Conservation (phyloP, 2,888 invertebrate genomes). For the Adineta ricciae region DNA sequence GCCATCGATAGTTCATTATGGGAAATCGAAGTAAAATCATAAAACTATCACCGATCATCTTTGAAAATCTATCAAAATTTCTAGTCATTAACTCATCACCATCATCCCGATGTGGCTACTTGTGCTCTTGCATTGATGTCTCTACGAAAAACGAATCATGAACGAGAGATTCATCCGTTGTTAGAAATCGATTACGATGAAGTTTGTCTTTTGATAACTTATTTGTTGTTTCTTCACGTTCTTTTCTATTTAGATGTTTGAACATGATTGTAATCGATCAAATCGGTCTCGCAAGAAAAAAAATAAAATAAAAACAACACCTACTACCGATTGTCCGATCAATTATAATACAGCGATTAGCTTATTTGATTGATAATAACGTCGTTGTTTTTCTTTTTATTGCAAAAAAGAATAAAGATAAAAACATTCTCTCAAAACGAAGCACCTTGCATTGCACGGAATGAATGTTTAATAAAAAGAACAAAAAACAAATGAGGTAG, state of each 20-base stretch:
- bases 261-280: background rate
- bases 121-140: background rate
- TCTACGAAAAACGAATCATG: background rate
- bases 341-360: background rate
- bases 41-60: background rate
- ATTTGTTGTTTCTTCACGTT: background rate
- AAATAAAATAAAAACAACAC: background rate
- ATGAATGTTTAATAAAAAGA: background rate
- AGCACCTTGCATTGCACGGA: constrained; percentile 4
- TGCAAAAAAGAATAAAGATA: background rate
- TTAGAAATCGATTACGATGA: background rate
- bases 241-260: background rate
- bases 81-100: background rate
- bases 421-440: background rate
- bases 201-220: background rate
- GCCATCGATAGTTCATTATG: constrained; percentile 81
- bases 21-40: constrained; percentile 61
- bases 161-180: background rate
- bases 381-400: background rate
- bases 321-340: background rate
- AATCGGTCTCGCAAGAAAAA: background rate
- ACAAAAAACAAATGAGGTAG: background rate
- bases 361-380: background rate
- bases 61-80: background rate
- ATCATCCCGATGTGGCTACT: background rate